These are phyloP conservation scores for Drosophila athabasca DNA, from an alignment of 1,140 invertebrate species.

Conservation along the genomic window DNA sequence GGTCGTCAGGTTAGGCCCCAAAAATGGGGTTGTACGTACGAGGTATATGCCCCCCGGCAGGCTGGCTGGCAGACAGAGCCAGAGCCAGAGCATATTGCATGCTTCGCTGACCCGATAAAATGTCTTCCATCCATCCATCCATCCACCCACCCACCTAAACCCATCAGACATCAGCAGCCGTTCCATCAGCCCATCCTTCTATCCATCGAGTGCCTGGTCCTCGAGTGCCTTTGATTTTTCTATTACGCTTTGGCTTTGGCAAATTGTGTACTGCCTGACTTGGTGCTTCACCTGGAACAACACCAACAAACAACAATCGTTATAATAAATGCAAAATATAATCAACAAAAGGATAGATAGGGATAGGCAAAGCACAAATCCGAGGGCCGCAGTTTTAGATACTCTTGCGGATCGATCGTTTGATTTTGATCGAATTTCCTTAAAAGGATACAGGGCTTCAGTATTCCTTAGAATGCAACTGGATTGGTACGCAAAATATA, in stretches of 20 bases:
- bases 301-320: slow-evolving; percentile 33
- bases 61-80: too few species aligned
- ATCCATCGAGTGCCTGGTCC: slow-evolving; percentile 4
- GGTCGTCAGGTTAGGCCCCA: slow-evolving; percentile 1
- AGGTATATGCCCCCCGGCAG: too few species aligned
- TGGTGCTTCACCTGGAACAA: slow-evolving; percentile 57
- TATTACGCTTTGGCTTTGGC: slow-evolving; percentile 10
- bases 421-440: too few species aligned
- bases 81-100: slow-evolving; percentile 36
- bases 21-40: slow-evolving; percentile 3
- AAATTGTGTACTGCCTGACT: slow-evolving; percentile 10
- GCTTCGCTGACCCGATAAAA: slow-evolving; percentile 69
- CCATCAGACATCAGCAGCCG: not conserved
- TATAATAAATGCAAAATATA: slow-evolving; percentile 62
- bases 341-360: slow-evolving; percentile 26
- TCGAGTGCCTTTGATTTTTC: slow-evolving; percentile 45
- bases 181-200: too few species aligned
- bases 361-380: too few species aligned
- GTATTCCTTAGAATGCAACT: too few species aligned
- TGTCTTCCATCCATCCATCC: slow-evolving; percentile 7
- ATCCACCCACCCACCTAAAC: not conserved
- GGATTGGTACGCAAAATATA: too few species aligned
- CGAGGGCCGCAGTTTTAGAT: too few species aligned
- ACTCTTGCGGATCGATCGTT: too few species aligned
- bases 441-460: too few species aligned